Base-by-base conservation (phyloP, 2,113 vertebrate genomes). In the Catharus fuscescens region DNA sequence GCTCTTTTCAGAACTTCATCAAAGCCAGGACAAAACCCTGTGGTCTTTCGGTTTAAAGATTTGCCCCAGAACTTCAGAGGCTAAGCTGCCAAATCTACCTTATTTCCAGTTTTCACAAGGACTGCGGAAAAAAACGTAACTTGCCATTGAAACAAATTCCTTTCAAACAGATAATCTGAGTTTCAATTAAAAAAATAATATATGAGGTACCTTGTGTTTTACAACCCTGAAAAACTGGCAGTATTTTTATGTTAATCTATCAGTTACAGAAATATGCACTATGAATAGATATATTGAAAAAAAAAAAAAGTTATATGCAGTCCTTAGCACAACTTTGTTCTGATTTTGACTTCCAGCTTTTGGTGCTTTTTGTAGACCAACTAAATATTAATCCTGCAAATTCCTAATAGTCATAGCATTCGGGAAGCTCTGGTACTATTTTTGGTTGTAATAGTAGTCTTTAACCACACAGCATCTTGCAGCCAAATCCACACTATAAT, bases 1-100 rank as follows among this genome's bases (percentile, higher is more conserved):
- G 88, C 11, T 95, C 73, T 93, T 95, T 90, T 89, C 86, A 86
- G 95, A 88, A 89, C 83, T 89, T 78, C 93, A 89, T 73, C 86
- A 76, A 79, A 81, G 45, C 44, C 85, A 71, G 77, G 91, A 74
- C 80, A 95, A 95, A 95, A 84, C 44, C 85, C 59, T 45, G 36
- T 60, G 76, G 78, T 81, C 92, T 92, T 89, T 71, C 0, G 0
- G 56, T 62, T 80, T 86, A 81, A 11, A 48, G n/a, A 93, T 92
- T 67, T 76, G 88, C 82, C 88, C 72, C 64, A 56, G 79, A 83
- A 61, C 42, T 90, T 90, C 57, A 48, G 4, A 59, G 53, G 45
- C 34, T 78, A 93, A 94, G 78, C 70, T 70, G 82, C 60, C 65
- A 90, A 86, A 94, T 78, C 79, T 62, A 59, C 78, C 77, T 86